A percentile compares a stretch with the other conserved stretches of the same genome.
phyloP scores from a whole-genome alignment of 2,113 vertebrate genomes.

The Muntiacus muntjak region DNA sequence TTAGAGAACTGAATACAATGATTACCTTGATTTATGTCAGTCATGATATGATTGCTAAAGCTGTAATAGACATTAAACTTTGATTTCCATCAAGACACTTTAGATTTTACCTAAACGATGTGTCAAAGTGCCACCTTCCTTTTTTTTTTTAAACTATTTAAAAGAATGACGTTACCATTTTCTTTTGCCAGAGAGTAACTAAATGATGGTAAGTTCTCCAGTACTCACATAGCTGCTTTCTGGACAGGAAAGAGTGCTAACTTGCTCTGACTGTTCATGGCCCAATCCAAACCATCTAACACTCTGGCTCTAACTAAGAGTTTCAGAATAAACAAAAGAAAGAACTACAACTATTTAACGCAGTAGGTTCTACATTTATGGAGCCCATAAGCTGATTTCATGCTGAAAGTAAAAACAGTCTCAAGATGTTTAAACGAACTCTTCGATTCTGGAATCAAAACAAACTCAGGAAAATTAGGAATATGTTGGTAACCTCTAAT shows the following conservation, averaged over 20 bases:
- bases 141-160: not conserved
- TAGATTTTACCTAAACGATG: not conserved
- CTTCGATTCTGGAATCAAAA: conserved; percentile 34
- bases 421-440: conserved; percentile 42
- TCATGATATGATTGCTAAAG: not conserved
- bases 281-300: conserved; percentile 16
- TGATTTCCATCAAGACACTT: not conserved
- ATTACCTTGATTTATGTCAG: not conserved
- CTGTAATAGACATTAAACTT: not conserved
- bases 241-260: conserved; percentile 20
- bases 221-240: not conserved
- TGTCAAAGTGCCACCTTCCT: not conserved
- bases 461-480: conserved; percentile 20
- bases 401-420: conserved; percentile 37
- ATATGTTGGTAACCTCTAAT: conserved; percentile 16
- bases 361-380: conserved; percentile 32
- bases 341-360: conserved; percentile 25
- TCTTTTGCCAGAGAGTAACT: not conserved
- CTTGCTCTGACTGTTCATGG: not conserved
- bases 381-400: conserved; percentile 24
- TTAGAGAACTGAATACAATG: not conserved
- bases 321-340: conserved; percentile 44
- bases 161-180: not conserved
- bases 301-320: conserved; percentile 14
- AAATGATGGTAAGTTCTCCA: not conserved